Percentiles rank a stretch among this genome's conserved stretches.
phyloP scores from a whole-genome alignment of 2,888 invertebrate genomes.

The Coelopa pilipes region DNA sequence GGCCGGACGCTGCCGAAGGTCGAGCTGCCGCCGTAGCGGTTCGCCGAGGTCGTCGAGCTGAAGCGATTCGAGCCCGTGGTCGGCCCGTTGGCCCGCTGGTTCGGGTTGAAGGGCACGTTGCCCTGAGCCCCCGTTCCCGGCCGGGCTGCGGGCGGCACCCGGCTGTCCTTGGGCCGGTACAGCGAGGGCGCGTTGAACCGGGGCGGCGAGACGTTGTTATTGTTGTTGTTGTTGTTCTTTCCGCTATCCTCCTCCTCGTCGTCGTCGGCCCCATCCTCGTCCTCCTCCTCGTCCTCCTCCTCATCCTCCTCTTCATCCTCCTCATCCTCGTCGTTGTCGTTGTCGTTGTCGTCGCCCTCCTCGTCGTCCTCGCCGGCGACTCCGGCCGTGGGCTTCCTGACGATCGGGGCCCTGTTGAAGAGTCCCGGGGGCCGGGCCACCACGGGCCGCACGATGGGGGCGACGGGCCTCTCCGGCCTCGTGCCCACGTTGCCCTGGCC shows the following conservation, averaged over 20 bases:
- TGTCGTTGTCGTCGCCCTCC: slow-evolving; percentile 36
- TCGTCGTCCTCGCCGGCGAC: slow-evolving; percentile 36
- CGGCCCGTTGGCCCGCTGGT: slow-evolving; percentile 34
- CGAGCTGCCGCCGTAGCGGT: slow-evolving; percentile 44
- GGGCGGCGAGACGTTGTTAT: too few relatives aligned
- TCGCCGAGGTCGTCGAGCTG: slow-evolving; percentile 38
- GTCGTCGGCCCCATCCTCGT: slow-evolving; percentile 36
- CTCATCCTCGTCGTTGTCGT: slow-evolving; percentile 40
- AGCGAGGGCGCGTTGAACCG: background rate
- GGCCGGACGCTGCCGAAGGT: slow-evolving; percentile 51
- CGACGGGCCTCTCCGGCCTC: background rate
- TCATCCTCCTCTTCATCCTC: slow-evolving; percentile 45
- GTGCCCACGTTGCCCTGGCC: slow-evolving; percentile 41
- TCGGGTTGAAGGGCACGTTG: slow-evolving; percentile 52
- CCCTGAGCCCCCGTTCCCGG: slow-evolving; percentile 43
- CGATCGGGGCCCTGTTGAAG: slow-evolving; percentile 33
- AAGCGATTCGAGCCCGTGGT: slow-evolving; percentile 25
- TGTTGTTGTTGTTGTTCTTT: slow-evolving; percentile 18
- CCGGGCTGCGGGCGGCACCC: slow-evolving; percentile 48
- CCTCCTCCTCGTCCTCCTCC: slow-evolving; percentile 44
- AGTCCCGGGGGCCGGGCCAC: slow-evolving; percentile 39
- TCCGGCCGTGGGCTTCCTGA: slow-evolving; percentile 4
- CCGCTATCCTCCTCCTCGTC: slow-evolving; percentile 37
- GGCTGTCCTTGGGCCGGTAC: slow-evolving; percentile 49
- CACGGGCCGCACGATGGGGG: slow-evolving; percentile 18